Conservation (phyloP, 2,888 invertebrate genomes). For the Deilephila porcellus region DNA sequence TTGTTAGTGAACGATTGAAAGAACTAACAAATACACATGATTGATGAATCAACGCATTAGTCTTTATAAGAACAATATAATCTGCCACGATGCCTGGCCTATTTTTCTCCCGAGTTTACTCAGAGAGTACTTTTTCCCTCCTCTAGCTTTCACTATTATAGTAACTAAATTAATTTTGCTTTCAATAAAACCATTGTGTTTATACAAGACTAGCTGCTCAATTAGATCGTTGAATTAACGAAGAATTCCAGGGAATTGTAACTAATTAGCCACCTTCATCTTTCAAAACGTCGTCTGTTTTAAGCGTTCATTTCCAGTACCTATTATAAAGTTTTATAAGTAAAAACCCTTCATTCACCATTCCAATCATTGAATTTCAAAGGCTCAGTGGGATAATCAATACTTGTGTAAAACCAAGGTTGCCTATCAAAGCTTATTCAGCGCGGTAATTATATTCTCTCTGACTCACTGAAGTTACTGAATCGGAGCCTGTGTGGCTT, state of each 20-base stretch:
- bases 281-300: too few species aligned
- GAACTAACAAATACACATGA: not conserved
- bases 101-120: not conserved
- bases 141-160: too few species aligned
- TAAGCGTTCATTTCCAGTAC: too few species aligned
- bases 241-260: too few species aligned
- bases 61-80: not conserved
- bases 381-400: not conserved
- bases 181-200: too few species aligned
- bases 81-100: not conserved
- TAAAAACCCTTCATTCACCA: not conserved
- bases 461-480: not conserved
- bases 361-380: not conserved
- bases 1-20: not conserved
- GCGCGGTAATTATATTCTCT: not conserved
- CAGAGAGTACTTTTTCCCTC: too few species aligned
- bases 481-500: slow-evolving; percentile 26
- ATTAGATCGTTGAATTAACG: too few species aligned
- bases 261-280: too few species aligned
- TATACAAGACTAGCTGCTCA: too few species aligned
- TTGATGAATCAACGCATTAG: not conserved
- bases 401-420: not conserved
- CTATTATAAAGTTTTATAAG: too few species aligned
- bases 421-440: not conserved
- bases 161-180: too few species aligned